phyloP scores from a whole-genome alignment of 1,140 invertebrate species.

The Brachionus rubens region DNA sequence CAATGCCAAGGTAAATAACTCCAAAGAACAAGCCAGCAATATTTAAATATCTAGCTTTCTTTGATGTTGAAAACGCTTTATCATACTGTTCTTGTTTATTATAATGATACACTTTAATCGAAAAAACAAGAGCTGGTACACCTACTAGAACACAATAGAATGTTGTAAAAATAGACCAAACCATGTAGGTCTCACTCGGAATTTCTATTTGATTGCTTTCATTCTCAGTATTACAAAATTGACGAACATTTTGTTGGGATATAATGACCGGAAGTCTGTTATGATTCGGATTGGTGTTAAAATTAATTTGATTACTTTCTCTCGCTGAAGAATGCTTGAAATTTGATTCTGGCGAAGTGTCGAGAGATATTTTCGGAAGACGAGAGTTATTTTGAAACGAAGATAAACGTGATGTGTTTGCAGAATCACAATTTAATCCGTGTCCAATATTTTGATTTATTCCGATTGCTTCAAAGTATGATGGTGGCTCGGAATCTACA shows the following conservation, averaged over 20 bases:
- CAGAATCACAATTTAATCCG: not conserved
- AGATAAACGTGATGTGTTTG: not conserved
- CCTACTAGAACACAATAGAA: constrained; percentile 24
- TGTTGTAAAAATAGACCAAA: constrained; percentile 33
- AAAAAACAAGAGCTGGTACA: constrained; percentile 19
- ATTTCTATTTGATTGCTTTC: not conserved
- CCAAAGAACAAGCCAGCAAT: constrained; percentile 16
- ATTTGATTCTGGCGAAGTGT: not conserved
- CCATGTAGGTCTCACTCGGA: constrained; percentile 26
- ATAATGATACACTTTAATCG: constrained; percentile 35
- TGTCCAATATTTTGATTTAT: constrained; percentile 6
- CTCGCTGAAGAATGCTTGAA: not conserved
- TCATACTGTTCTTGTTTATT: not conserved
- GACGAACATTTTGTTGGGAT: not conserved
- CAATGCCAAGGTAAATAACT: not conserved
- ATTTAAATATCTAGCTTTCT: constrained; percentile 5
- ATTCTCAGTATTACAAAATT: not conserved
- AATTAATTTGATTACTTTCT: not conserved
- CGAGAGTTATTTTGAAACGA: not conserved
- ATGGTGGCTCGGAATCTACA: constrained; percentile 8
- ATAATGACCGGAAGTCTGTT: not conserved
- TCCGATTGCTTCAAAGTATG: constrained; percentile 29
- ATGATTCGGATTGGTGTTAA: not conserved
- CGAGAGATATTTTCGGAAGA: not conserved
- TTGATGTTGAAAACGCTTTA: constrained; percentile 9